phyloP scores from a whole-genome alignment of 2,888 invertebrate species.

The Diabrotica balteata region DNA sequence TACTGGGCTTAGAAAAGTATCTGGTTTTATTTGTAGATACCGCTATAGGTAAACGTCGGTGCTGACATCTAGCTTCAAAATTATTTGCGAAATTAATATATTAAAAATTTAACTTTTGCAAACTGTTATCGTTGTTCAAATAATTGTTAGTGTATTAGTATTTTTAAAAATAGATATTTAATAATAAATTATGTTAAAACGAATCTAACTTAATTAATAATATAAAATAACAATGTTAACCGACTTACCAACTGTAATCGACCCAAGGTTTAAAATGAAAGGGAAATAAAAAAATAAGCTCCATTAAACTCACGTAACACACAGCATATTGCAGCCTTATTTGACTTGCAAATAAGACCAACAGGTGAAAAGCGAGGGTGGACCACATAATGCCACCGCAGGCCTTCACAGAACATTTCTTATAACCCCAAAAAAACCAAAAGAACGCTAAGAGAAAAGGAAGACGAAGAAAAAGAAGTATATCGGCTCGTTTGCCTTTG shows the following conservation, averaged over 20 bases:
- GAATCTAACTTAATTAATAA: not conserved
- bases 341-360: constrained; percentile 52
- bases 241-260: not conserved
- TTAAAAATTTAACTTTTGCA: not conserved
- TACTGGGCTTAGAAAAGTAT: too few relatives aligned
- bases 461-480: constrained; percentile 12
- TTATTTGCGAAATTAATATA: too few relatives aligned
- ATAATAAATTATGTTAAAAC: too few relatives aligned
- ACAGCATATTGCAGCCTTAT: constrained; percentile 44
- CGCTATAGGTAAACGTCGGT: too few relatives aligned
- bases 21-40: too few relatives aligned
- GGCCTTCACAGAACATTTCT: constrained; percentile 40
- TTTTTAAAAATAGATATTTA: too few relatives aligned
- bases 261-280: constrained; percentile 13
- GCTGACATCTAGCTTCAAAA: too few relatives aligned
- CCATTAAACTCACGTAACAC: constrained; percentile 39
- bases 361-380: constrained; percentile 57
- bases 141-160: not conserved
- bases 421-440: constrained; percentile 34
- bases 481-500: constrained; percentile 32
- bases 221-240: constrained; percentile 2
- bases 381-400: constrained; percentile 46
- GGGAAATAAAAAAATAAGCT: constrained; percentile 18
- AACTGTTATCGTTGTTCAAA: not conserved
- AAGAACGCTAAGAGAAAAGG: constrained; percentile 10